Evolutionary conservation across 1,140 invertebrate species (phyloP).

Genomic region (Orchesella cincta): DNA sequence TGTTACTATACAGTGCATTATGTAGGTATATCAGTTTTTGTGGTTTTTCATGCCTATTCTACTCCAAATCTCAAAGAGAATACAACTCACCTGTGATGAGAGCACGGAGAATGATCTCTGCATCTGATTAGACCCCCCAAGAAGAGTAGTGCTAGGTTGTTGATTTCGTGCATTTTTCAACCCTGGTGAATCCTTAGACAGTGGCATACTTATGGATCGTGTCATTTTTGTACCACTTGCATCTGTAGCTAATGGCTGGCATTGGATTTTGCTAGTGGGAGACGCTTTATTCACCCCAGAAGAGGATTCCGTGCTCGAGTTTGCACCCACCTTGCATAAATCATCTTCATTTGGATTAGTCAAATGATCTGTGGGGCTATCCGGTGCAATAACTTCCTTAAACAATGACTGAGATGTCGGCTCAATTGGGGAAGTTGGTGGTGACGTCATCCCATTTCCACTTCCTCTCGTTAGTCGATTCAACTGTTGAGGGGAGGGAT

Average conservation of each 20-base stretch:
- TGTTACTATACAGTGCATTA: too few species aligned
- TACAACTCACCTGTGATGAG: conserved; percentile 44
- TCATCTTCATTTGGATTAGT: conserved; percentile 12
- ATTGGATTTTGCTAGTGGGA: not conserved
- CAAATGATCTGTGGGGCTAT: conserved; percentile 21
- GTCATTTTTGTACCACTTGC: conserved; percentile 27
- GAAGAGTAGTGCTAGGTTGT: conserved; percentile 14
- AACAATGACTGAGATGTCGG: not conserved
- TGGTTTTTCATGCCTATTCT: too few species aligned
- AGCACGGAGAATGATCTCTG: conserved; percentile 48
- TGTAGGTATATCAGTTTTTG: too few species aligned
- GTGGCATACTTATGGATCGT: conserved; percentile 46
- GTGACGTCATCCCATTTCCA: conserved; percentile 41
- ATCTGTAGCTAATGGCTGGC: not conserved
- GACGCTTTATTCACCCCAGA: not conserved
- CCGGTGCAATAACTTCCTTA: not conserved
- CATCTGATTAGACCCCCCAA: conserved; percentile 37
- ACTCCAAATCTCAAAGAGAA: too few species aligned
- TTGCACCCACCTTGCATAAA: not conserved
- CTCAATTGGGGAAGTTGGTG: conserved; percentile 19
- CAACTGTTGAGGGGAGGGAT: conserved; percentile 62
- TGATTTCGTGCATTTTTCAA: conserved; percentile 28
- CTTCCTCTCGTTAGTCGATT: conserved; percentile 52
- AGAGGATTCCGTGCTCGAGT: not conserved
- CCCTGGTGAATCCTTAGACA: conserved; percentile 27